A percentile compares a stretch with the other conserved stretches of the same genome.
These are phyloP conservation scores for Chorisops tibialis DNA, from an alignment of 2,888 invertebrate genomes.

Conservation along the genomic window DNA sequence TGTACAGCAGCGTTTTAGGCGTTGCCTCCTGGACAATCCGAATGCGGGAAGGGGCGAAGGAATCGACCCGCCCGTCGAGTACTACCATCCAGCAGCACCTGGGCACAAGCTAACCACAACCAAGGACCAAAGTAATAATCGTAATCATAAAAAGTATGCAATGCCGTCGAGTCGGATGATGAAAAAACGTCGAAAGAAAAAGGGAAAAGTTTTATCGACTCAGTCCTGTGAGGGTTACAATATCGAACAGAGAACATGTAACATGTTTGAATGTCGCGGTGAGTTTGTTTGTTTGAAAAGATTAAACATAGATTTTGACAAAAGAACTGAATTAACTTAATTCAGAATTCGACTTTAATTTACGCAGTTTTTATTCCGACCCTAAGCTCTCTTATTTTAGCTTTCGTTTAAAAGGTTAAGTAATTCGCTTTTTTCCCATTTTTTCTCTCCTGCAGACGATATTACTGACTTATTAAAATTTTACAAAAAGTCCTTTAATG, in stretches of 20 bases:
- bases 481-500: slow-evolving; percentile 45
- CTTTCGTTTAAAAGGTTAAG: no score
- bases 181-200: slow-evolving; percentile 28
- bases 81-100: slow-evolving; percentile 7
- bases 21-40: slow-evolving; percentile 50
- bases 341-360: no score
- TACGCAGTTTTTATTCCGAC: no score
- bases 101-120: background rate
- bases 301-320: no score
- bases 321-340: no score
- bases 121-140: slow-evolving; percentile 19
- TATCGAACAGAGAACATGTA: slow-evolving; percentile 52
- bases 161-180: background rate
- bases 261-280: slow-evolving; percentile 52
- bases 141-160: slow-evolving; percentile 16
- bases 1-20: slow-evolving; percentile 51
- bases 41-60: background rate
- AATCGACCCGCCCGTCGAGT: background rate
- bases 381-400: no score
- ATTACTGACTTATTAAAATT: slow-evolving; percentile 51
- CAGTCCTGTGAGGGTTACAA: slow-evolving; percentile 52
- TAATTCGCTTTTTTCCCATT: background rate
- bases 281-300: no score
- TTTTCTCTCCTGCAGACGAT: slow-evolving; percentile 43
- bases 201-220: slow-evolving; percentile 41